Conservation (phyloP, 92 coral and sea anemone genomes). For the Heteractis magnifica region DNA sequence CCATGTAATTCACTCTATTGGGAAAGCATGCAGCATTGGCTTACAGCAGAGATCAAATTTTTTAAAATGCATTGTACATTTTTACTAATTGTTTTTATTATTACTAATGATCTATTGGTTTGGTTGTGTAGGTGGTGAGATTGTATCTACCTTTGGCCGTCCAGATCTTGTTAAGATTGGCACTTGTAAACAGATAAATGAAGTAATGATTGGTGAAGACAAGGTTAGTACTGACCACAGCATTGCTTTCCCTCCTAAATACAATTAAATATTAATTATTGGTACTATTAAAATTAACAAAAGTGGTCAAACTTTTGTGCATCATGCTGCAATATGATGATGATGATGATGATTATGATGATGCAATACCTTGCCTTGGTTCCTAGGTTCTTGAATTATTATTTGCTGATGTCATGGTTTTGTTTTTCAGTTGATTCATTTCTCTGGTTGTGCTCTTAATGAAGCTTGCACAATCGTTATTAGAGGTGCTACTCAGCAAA, state of each 20-base stretch:
- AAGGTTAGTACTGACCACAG: constrained; percentile 50
- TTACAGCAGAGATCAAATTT: too few species aligned
- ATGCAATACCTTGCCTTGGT: background rate
- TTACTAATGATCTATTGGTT: background rate
- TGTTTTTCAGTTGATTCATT: constrained; percentile 77
- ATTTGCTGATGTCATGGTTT: constrained; percentile 6
- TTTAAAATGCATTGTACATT: too few species aligned
- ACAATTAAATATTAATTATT: too few species aligned
- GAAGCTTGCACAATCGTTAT: constrained; percentile 96
- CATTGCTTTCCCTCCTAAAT: too few species aligned
- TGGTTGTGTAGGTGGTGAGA: constrained; percentile 78
- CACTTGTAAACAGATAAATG: constrained; percentile 89
- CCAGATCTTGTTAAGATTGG: constrained; percentile 96
- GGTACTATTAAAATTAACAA: too few species aligned
- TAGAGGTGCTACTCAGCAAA: constrained; percentile 97
- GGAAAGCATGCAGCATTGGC: too few species aligned
- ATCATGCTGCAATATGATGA: too few species aligned
- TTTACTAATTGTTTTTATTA: background rate
- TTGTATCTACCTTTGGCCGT: constrained; percentile 97
- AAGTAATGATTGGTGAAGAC: constrained; percentile 98
- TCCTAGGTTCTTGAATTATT: background rate
- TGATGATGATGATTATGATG: too few species aligned
- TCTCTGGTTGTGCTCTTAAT: constrained; percentile 96
- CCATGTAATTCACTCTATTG: too few species aligned
- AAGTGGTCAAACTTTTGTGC: too few species aligned